phyloP scores from a whole-genome alignment of 1,140 invertebrate genomes.

The Polypedilum vanderplanki region DNA sequence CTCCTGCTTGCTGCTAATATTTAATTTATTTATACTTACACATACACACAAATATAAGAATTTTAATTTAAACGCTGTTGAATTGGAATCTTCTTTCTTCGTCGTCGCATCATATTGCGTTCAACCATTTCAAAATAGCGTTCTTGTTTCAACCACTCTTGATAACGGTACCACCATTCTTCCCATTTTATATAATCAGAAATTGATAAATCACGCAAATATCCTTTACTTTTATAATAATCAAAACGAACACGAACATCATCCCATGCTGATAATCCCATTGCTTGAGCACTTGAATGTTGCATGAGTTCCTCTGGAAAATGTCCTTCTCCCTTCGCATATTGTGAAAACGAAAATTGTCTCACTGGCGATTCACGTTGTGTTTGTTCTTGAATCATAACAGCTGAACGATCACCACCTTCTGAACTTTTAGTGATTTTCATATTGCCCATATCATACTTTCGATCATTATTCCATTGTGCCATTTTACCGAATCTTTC shows the following conservation, averaged over 20 bases:
- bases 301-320: constrained; percentile 63
- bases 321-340: constrained; percentile 55
- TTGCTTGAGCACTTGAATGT: constrained; percentile 56
- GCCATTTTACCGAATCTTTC: constrained; percentile 85
- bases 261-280: constrained; percentile 71
- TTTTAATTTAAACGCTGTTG: constrained; percentile 45
- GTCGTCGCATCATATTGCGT: constrained; percentile 45
- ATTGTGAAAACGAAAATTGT: constrained; percentile 55
- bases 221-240: constrained; percentile 79
- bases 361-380: constrained; percentile 40
- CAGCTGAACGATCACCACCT: constrained; percentile 48
- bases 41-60: not conserved
- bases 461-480: constrained; percentile 74
- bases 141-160: constrained; percentile 81
- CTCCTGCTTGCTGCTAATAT: not conserved
- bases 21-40: not conserved
- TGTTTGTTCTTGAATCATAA: constrained; percentile 58
- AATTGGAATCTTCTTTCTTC: constrained; percentile 46
- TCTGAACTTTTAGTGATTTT: constrained; percentile 65
- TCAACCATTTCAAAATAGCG: constrained; percentile 72
- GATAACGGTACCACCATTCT: constrained; percentile 90
- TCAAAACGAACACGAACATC: constrained; percentile 76
- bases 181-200: constrained; percentile 86
- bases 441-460: constrained; percentile 74
- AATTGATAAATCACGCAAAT: constrained; percentile 54